A percentile compares a stretch with the other conserved stretches of the same genome.
These are phyloP conservation scores for Panthera tigris DNA, from an alignment of 2,113 vertebrate genomes.

Conservation along the genomic window DNA sequence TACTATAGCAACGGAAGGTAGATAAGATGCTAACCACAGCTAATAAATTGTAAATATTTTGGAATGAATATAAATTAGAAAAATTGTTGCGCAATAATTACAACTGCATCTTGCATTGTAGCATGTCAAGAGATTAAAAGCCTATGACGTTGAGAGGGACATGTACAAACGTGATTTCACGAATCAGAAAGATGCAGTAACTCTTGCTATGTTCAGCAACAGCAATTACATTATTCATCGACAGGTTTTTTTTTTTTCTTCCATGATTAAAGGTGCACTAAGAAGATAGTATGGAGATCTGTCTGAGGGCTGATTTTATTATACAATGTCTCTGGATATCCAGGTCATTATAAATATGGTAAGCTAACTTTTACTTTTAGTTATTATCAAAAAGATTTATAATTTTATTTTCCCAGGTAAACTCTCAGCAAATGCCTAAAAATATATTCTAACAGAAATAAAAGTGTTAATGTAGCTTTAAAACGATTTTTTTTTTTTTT, in stretches of 20 bases:
- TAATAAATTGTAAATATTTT: neutral
- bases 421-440: neutral
- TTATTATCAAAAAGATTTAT: neutral
- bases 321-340: neutral
- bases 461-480: neutral
- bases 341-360: neutral
- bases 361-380: neutral
- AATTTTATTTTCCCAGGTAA: neutral
- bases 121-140: neutral
- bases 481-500: no score
- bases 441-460: neutral
- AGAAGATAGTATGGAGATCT: neutral
- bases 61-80: neutral
- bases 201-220: neutral
- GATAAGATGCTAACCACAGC: neutral
- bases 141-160: neutral
- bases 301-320: neutral
- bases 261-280: neutral
- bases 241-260: slow-evolving; percentile 21
- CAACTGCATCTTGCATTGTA: slow-evolving; percentile 36
- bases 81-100: neutral
- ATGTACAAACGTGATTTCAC: neutral
- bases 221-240: neutral
- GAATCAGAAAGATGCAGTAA: neutral
- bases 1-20: neutral